Percentiles rank a stretch among this genome's conserved stretches.
These are phyloP conservation scores for Diorhabda elongata DNA, from an alignment of 1,140 invertebrate species.

Conservation along the genomic window DNA sequence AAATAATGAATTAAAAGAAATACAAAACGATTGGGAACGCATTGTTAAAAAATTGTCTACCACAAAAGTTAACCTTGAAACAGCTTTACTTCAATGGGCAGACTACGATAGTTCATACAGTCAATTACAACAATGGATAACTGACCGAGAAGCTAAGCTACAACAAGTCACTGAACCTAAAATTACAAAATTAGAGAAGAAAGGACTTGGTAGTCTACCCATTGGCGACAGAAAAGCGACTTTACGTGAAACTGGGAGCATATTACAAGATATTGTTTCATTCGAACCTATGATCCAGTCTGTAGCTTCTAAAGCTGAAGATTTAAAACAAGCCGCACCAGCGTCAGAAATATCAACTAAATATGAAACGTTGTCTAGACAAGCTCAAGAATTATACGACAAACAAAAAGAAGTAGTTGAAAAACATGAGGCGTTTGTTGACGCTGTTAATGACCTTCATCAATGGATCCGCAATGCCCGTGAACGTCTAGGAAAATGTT, in stretches of 20 bases:
- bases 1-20: slow-evolving; percentile 79
- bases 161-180: slow-evolving; percentile 88
- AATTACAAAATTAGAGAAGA: slow-evolving; percentile 70
- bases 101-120: slow-evolving; percentile 90
- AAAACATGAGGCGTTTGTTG: slow-evolving; percentile 84
- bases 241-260: slow-evolving; percentile 85
- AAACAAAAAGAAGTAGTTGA: slow-evolving; percentile 87
- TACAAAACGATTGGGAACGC: slow-evolving; percentile 90
- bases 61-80: slow-evolving; percentile 88
- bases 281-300: slow-evolving; percentile 95
- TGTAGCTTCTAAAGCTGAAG: slow-evolving; percentile 85
- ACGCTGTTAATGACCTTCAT: slow-evolving; percentile 85
- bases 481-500: slow-evolving; percentile 88
- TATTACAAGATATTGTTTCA: slow-evolving; percentile 90
- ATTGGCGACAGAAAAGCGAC: slow-evolving; percentile 83
- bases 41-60: slow-evolving; percentile 89
- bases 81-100: slow-evolving; percentile 89
- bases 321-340: slow-evolving; percentile 78
- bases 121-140: slow-evolving; percentile 92
- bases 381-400: slow-evolving; percentile 85
- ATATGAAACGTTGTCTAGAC: slow-evolving; percentile 84
- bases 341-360: slow-evolving; percentile 85
- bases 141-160: slow-evolving; percentile 88
- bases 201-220: slow-evolving; percentile 71
- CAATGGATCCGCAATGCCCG: slow-evolving; percentile 86